Evolutionary conservation across 1,140 invertebrate species (phyloP), one percentile per base, ranked within the genome.

Genomic region (Lordiphosa collinella): DNA sequence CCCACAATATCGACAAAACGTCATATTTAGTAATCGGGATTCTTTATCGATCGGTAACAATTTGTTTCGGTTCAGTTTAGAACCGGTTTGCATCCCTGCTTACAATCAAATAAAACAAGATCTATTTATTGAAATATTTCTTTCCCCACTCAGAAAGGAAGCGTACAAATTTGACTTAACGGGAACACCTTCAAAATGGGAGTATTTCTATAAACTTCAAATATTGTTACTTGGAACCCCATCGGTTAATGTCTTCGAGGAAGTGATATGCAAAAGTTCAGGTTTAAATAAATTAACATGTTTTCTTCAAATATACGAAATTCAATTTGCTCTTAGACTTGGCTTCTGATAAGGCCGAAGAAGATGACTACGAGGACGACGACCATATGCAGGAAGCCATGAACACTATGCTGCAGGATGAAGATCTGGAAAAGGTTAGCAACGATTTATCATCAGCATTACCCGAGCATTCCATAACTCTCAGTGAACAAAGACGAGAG

Each of bases 161-260:
- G 8, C 57, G 22, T 7, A 25, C 1, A 47, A 31, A 16, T 34
- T 13, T 31, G 34, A 38, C 10, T 7, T 9, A 2, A 40, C 52
- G 9, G 47, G 36, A 7, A 4, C 32, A 1, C 34, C 60, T 8
- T 59, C 65, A 0, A 4, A 10, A 12, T 68, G 65, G 65, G 13
- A 35, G 16, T 12, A 68, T 46, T 68, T 68, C n/a, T 29, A 29
- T 1, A 25, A 31, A 10, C 12, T 68, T 10, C 34, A 64, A 3
- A 8, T 52, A 4, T 38, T 68, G 2, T 53, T 68, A 2, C 50
- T 34, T 13, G 37, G 36, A 18, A 53, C 65, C 0, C 43, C 36
- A 11, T 25, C 29, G 0, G 29, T 53, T 10, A 64, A 50, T 22
- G 16, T 11, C 13, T 40, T 25, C n/a, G 16, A 3, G 44, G 56